Percentiles rank a stretch among this genome's conserved stretches.
phyloP scores from a whole-genome alignment of 1,140 invertebrate genomes.

The Drosophila ananassae region DNA sequence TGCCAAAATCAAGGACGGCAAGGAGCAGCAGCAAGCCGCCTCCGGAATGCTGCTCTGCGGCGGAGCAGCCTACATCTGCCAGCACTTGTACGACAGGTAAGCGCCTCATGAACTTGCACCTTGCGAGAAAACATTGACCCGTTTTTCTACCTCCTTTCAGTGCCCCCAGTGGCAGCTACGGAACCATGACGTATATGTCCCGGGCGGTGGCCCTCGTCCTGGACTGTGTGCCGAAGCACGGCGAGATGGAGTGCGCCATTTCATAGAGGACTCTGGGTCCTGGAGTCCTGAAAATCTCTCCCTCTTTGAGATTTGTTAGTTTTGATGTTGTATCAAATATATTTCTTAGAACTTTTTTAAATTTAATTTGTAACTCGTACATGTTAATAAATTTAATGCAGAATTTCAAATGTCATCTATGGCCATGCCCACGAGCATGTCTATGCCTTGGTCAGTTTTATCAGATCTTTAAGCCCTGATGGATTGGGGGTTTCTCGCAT shows the following conservation, averaged over 20 bases:
- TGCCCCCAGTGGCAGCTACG: slow-evolving; percentile 97
- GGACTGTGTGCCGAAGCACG: slow-evolving; percentile 90
- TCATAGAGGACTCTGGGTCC: slow-evolving; percentile 84
- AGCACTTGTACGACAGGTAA: slow-evolving; percentile 97
- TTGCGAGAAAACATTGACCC: not conserved
- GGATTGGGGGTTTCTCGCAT: too few species aligned
- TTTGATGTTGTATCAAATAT: slow-evolving; percentile 1
- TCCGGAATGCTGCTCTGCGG: slow-evolving; percentile 91
- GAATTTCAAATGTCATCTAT: not conserved
- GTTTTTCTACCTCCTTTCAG: slow-evolving; percentile 66
- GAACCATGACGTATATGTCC: slow-evolving; percentile 99
- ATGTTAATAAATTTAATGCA: not conserved
- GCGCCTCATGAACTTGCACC: slow-evolving; percentile 22
- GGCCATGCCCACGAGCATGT: too few species aligned
- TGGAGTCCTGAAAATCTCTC: slow-evolving; percentile 16
- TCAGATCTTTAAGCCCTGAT: too few species aligned
- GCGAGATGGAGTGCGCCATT: slow-evolving; percentile 92
- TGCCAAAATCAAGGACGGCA: slow-evolving; percentile 88
- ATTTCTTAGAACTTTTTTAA: not conserved
- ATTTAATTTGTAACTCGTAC: not conserved
- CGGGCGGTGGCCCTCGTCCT: slow-evolving; percentile 91
- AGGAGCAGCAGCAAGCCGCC: slow-evolving; percentile 86
- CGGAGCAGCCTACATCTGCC: slow-evolving; percentile 97
- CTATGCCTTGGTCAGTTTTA: too few species aligned
- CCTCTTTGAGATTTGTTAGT: slow-evolving; percentile 22